Evolutionary conservation across 2,888 invertebrate genomes (phyloP), one percentile per base, ranked within the genome.

Genomic region (Cacoxenus indagator): DNA sequence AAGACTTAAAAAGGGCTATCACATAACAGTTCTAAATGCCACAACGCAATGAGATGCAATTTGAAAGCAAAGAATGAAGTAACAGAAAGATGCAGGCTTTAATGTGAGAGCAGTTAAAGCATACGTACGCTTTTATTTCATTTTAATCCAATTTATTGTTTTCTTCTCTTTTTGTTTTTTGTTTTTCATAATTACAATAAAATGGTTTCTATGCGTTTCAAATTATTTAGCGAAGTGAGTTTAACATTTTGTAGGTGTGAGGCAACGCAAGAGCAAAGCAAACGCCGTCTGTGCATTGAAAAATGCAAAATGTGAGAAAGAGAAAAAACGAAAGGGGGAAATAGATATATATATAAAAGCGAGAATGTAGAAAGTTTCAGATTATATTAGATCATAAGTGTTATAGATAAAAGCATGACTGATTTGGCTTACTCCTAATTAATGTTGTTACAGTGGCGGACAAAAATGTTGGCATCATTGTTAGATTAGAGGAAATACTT

Each of bases 211-310:
- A 26, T 67, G 26, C 24, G 22, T 54, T 37, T 31, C 29, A 45
- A 48, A 55, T 77, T 82, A 71, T 69, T n/a, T 26, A 62, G n/a
- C 24, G 61, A 24, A 62, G 22, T 62, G 70, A 73, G 70, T 75
- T 78, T 85, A 85, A 76, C 79, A 78, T 83, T 81, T 83, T 72
- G 79, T 73, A 74, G 78, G 81, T 81, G 82, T 82, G 67, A 84
- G 78, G 78, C 85, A 85, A 79, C 85, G 76, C 76, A 84, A 76
- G 72, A 86, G 82, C 78, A 78, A 73, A 73, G 79, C 75, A 76
- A 86, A 85, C 75, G 83, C 78, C 85, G 85, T 79, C 85, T 86
- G 82, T 77, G 85, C 78, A 72, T 79, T 78, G 71, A 73, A 31
- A 82, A 71, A 82, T 68, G 77, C 71, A 70, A 37, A 72, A n/a